Conservation (phyloP, 1,140 invertebrate species). For the Caenorhabditis elegans region WBcel235 BX284606.5:12526501-12527000, state of each 20-base stretch:
- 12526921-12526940: too few species aligned
- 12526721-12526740: neutral
- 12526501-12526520: too few species aligned
- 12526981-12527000: too few species aligned
- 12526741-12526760: neutral
- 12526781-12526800: too few species aligned
- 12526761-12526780: neutral
- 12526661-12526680: neutral
- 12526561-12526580: neutral
- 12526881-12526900: neutral
- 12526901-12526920: too few species aligned
- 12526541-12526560: too few species aligned
- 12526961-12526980: too few species aligned
- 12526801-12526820: too few species aligned
- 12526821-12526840: neutral
- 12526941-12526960: too few species aligned
- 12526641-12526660: slow-evolving; percentile 10
- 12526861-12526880: neutral
- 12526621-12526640: slow-evolving; percentile 21
- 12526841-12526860: neutral
- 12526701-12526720: neutral
- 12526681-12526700: neutral
- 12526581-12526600: neutral
- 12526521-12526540: too few species aligned
- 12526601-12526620: neutral